Conservation (phyloP, 2,888 invertebrate genomes). For the Archips xylosteana region DNA sequence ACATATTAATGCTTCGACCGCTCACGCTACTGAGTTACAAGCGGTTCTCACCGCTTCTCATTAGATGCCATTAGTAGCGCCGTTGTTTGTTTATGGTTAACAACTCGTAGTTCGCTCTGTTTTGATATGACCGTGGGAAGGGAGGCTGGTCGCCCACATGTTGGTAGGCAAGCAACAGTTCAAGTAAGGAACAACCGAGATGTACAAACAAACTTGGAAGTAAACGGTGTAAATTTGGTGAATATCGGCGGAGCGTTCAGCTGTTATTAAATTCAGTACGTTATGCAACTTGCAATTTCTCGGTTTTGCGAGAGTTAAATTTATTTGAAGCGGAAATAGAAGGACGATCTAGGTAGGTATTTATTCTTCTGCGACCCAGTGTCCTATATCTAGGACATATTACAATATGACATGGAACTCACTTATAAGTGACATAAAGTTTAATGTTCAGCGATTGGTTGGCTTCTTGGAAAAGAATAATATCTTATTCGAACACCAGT, state of each 20-base stretch:
- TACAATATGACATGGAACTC: too few species aligned
- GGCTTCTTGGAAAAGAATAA: too few species aligned
- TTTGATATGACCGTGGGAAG: conserved; percentile 30
- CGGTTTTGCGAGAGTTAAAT: not conserved
- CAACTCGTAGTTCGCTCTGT: conserved; percentile 26
- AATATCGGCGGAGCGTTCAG: conserved; percentile 10
- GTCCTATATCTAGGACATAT: too few species aligned
- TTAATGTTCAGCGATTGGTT: too few species aligned
- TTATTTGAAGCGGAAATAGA: too few species aligned
- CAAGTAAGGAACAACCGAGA: conserved; percentile 29
- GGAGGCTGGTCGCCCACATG: conserved; percentile 29
- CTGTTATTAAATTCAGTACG: not conserved
- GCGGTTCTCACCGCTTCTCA: conserved; percentile 24
- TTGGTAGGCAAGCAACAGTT: conserved; percentile 18
- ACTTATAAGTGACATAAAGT: too few species aligned
- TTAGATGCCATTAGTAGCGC: conserved; percentile 35
- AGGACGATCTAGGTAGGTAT: too few species aligned
- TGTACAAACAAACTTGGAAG: conserved; percentile 15
- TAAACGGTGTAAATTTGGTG: conserved; percentile 13
- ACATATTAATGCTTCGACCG: conserved; percentile 14
- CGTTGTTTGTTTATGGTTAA: conserved; percentile 33
- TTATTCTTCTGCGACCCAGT: too few species aligned
- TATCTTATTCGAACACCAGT: too few species aligned
- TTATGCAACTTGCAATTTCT: conserved; percentile 7
- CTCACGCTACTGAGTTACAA: not conserved